Conservation (phyloP, 2,113 vertebrate species). For the Oreochromis aureus region DNA sequence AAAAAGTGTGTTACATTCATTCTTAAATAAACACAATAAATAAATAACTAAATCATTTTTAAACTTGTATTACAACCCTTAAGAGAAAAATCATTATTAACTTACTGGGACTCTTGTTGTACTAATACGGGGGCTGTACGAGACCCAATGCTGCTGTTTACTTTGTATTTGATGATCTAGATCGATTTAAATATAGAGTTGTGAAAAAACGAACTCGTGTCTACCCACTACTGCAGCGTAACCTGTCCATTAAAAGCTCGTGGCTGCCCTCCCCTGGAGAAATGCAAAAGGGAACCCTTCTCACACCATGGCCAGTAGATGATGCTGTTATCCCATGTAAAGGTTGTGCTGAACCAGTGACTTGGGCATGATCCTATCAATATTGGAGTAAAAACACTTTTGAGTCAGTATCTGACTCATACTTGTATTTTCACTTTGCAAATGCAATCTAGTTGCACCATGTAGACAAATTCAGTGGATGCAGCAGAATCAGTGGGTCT, state of each 20-base stretch:
- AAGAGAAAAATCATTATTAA: not conserved
- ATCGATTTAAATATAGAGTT: slow-evolving; percentile 21
- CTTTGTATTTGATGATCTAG: slow-evolving; percentile 11
- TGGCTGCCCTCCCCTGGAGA: slow-evolving; percentile 68
- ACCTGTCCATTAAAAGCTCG: slow-evolving; percentile 40
- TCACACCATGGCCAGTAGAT: slow-evolving; percentile 23
- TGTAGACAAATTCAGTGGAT: not conserved
- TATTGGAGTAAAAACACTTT: not conserved
- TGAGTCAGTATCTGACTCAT: slow-evolving; percentile 4
- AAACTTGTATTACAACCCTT: not conserved
- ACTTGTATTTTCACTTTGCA: not conserved
- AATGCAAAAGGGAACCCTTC: not conserved
- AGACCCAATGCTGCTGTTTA: not conserved
- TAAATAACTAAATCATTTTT: not conserved
- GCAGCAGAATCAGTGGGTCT: not conserved
- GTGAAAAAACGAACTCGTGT: slow-evolving; percentile 7
- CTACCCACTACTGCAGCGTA: not conserved
- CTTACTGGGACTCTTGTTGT: not conserved
- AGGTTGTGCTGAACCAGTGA: not conserved
- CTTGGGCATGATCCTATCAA: not conserved
- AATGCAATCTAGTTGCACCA: not conserved
- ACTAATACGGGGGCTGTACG: not conserved
- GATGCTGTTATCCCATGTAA: slow-evolving; percentile 34
- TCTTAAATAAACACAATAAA: not conserved
- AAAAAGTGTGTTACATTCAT: not conserved